These are phyloP conservation scores for Blastobasis adustella DNA, from an alignment of 2,888 invertebrate species.

Conservation along the genomic window DNA sequence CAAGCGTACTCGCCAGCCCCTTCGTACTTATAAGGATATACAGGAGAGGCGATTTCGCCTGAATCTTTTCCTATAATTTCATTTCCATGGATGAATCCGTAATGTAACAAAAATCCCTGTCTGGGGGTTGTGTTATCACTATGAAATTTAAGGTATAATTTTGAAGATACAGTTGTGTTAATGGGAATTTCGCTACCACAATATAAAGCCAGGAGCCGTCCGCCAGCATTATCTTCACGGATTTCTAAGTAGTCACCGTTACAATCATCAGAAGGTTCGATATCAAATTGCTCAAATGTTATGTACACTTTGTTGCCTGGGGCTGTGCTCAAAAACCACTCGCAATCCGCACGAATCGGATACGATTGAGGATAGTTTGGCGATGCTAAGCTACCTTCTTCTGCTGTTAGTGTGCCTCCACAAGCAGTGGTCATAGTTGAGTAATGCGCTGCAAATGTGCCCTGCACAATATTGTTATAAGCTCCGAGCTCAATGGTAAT, in stretches of 20 bases:
- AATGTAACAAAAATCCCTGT: constrained; percentile 85
- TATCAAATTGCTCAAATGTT: constrained; percentile 79
- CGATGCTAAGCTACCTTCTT: constrained; percentile 85
- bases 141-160: constrained; percentile 85
- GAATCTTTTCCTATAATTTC: constrained; percentile 76
- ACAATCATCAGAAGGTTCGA: constrained; percentile 84
- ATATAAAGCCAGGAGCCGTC: constrained; percentile 78
- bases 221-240: constrained; percentile 77
- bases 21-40: constrained; percentile 77
- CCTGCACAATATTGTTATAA: constrained; percentile 32
- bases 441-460: constrained; percentile 58
- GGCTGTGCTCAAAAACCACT: constrained; percentile 76
- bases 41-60: constrained; percentile 86
- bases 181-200: constrained; percentile 81
- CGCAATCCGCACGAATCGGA: constrained; percentile 80
- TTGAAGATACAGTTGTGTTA: constrained; percentile 72
- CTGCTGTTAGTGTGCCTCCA: constrained; percentile 84
- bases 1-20: constrained; percentile 74
- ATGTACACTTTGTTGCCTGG: constrained; percentile 81
- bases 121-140: constrained; percentile 75
- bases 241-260: constrained; percentile 91
- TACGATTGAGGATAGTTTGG: constrained; percentile 90
- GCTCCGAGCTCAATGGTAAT: constrained; percentile 67
- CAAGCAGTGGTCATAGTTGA: constrained; percentile 77
- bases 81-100: constrained; percentile 79